phyloP scores from a whole-genome alignment of 2,797 vertebrate species.

The Xenentodon cancila region DNA sequence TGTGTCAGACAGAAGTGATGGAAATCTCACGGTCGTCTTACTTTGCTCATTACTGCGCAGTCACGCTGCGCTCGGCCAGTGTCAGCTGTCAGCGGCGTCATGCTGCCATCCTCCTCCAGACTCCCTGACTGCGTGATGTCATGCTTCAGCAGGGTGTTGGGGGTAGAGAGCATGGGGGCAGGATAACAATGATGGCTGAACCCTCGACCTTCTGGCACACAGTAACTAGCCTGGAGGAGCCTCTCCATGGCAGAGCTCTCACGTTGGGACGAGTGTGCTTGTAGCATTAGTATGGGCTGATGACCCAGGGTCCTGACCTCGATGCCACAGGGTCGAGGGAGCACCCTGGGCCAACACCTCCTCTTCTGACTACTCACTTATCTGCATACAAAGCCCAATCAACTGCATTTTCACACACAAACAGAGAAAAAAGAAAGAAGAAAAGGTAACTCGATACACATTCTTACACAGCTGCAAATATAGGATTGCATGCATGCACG shows the following conservation, averaged over 20 bases:
- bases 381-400: slow-evolving; percentile 35
- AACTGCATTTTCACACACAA: slow-evolving; percentile 21
- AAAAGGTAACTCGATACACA: slow-evolving; percentile 52
- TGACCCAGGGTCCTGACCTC: slow-evolving; percentile 46
- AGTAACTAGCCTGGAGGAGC: slow-evolving; percentile 54
- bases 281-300: slow-evolving; percentile 60
- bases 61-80: slow-evolving; percentile 26
- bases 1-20: slow-evolving; percentile 35
- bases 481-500: slow-evolving; percentile 48
- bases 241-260: slow-evolving; percentile 36
- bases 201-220: slow-evolving; percentile 65
- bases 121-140: slow-evolving; percentile 65
- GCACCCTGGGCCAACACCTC: slow-evolving; percentile 47
- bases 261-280: slow-evolving; percentile 40
- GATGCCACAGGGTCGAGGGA: slow-evolving; percentile 39
- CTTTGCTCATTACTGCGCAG: slow-evolving; percentile 56
- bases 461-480: slow-evolving; percentile 47
- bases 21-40: slow-evolving; percentile 18
- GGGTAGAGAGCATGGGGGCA: slow-evolving; percentile 12
- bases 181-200: slow-evolving; percentile 76
- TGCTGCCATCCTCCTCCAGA: slow-evolving; percentile 42
- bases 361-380: slow-evolving; percentile 26
- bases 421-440: slow-evolving; percentile 18
- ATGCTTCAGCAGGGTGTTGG: slow-evolving; percentile 35
- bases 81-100: slow-evolving; percentile 47